Conservation (phyloP, 2,888 invertebrate genomes). For the Busseola fusca region DNA sequence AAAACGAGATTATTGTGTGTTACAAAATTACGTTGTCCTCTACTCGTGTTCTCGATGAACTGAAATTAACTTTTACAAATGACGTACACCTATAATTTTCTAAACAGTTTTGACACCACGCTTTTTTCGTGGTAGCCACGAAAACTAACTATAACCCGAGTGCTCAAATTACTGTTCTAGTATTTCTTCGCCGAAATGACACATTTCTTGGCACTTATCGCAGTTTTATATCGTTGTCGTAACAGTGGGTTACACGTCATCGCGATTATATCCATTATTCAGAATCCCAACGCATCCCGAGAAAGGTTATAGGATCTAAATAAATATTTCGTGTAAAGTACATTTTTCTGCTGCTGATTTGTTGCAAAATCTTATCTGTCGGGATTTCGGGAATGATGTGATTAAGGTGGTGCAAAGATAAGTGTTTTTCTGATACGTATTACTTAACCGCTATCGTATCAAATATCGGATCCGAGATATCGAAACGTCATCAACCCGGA, state of each 20-base stretch:
- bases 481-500: too few relatives aligned
- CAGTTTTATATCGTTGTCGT: conserved; percentile 37
- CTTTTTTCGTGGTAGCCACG: background rate
- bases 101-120: background rate
- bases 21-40: background rate
- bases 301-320: conserved; percentile 29
- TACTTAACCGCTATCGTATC: too few relatives aligned
- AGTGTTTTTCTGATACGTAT: background rate
- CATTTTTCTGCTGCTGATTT: conserved; percentile 18
- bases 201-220: conserved; percentile 58
- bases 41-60: background rate
- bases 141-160: background rate
- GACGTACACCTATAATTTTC: background rate
- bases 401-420: background rate
- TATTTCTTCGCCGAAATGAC: conserved; percentile 50
- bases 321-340: conserved; percentile 16
- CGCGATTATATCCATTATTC: conserved; percentile 33
- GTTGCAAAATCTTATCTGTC: conserved; percentile 18
- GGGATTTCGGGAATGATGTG: conserved; percentile 8
- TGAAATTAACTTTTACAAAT: conserved; percentile 3
- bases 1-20: background rate
- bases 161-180: conserved; percentile 31
- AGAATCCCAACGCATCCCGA: conserved; percentile 16
- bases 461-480: too few relatives aligned
- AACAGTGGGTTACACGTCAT: conserved; percentile 19